Evolutionary conservation across 2,888 invertebrate genomes (phyloP).

Genomic region (Dioctria linearis): DNA sequence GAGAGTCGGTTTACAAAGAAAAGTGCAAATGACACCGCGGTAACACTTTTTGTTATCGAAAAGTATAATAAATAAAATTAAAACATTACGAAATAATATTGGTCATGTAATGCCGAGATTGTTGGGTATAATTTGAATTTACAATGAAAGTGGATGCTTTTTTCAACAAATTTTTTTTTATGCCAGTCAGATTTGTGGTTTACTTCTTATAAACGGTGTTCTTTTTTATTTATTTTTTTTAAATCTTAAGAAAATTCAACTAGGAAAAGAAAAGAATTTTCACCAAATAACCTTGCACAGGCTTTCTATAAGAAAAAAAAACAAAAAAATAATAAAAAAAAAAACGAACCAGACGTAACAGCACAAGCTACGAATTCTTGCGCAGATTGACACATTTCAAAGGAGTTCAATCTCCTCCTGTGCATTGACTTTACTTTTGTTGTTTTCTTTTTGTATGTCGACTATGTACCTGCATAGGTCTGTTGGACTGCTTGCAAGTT

Average conservation of each 20-base stretch:
- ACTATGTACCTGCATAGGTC: background rate
- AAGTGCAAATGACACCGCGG: slow-evolving; percentile 7
- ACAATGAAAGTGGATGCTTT: too few relatives aligned
- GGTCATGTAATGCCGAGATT: too few relatives aligned
- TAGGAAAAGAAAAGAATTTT: background rate
- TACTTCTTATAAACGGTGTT: too few relatives aligned
- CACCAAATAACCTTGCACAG: background rate
- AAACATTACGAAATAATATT: background rate
- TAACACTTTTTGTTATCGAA: background rate
- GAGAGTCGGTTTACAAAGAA: background rate
- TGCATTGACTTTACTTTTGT: slow-evolving; percentile 31
- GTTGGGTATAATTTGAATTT: too few relatives aligned
- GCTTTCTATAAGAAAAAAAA: background rate
- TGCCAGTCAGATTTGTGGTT: too few relatives aligned
- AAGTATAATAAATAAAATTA: background rate
- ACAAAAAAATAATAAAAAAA: background rate
- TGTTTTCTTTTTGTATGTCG: background rate
- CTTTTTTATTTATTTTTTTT: too few relatives aligned
- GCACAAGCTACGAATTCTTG: slow-evolving; percentile 32
- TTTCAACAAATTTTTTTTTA: too few relatives aligned
- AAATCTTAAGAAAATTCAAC: background rate
- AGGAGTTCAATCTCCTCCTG: slow-evolving; percentile 42
- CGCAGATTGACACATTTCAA: slow-evolving; percentile 37
- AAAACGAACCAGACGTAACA: background rate
- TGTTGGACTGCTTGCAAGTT: slow-evolving; percentile 23